Percentiles rank a stretch among this genome's conserved stretches.
These are phyloP conservation scores for Otocyon megalotis DNA, from an alignment of 2,113 vertebrate genomes.

Conservation along the genomic window DNA sequence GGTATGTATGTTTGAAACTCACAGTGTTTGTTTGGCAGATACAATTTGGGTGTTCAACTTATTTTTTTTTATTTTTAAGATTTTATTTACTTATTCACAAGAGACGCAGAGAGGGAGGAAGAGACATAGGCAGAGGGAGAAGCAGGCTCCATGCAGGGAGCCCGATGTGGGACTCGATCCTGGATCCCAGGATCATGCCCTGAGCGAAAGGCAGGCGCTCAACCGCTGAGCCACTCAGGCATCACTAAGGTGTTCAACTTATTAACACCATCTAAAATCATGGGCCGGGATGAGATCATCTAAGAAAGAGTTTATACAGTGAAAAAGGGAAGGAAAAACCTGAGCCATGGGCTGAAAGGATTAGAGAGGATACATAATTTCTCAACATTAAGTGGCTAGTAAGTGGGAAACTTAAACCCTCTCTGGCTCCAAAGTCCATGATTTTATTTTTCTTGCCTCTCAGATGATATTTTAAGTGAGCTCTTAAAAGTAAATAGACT, in stretches of 20 bases:
- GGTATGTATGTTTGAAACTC: background rate
- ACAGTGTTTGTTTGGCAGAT: background rate
- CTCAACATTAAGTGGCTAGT: background rate
- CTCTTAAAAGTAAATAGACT: conserved; percentile 13
- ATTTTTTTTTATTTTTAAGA: background rate
- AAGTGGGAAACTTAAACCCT: background rate
- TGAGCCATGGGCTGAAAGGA: background rate
- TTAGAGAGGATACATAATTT: conserved; percentile 16
- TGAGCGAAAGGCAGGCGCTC: background rate
- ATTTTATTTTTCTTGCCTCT: conserved; percentile 31
- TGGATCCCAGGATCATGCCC: background rate
- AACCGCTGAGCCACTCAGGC: background rate
- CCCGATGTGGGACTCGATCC: background rate
- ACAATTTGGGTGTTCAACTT: background rate
- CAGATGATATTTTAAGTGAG: conserved; percentile 31
- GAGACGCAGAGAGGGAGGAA: background rate
- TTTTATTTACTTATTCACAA: background rate
- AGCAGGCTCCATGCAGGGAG: background rate
- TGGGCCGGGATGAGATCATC: background rate
- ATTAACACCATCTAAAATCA: background rate
- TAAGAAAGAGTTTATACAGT: background rate
- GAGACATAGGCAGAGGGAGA: background rate
- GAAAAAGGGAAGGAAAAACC: background rate
- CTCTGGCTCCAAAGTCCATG: background rate
- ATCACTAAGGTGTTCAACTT: background rate